Evolutionary conservation across 2,797 vertebrate genomes (phyloP), one percentile per base, ranked within the genome.

Genomic region (Platalea minor): DNA sequence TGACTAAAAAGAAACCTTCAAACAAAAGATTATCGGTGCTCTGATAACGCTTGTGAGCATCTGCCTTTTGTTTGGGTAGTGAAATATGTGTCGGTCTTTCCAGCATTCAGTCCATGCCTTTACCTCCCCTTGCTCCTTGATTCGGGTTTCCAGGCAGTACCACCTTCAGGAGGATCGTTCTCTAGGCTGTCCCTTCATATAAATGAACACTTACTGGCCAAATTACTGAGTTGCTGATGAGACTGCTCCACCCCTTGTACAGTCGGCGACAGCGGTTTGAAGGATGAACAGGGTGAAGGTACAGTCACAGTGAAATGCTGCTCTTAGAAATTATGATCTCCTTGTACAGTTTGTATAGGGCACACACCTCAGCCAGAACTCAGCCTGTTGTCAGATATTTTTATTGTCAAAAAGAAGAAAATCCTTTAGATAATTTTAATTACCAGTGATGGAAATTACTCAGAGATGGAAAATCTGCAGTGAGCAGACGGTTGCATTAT

Each of bases 371-470:
- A 26, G 3, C 31, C 46, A 60, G 57, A 68, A 26, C 41, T 39
- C 13, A 3, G 20, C 17, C 69, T 26, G 3, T 20, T 45, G 9
- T 12, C 41, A 21, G 91, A 1, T 78, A 17, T 35, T 87, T 68
- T 91, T 80, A 13, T 69, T 28, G 19, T 37, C 35, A 67, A 87
- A 85, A 95, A 57, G 53, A 65, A 89, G 84, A 89, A 87, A 94
- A 72, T 17, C 8, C 8, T 88, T 84, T 14, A 25, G 10, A 24
- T 51, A 18, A 73, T 83, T 94, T 57, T 56, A 35, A 78, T 94
- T 96, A 92, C 7, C 43, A 64, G 8, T 45, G 37, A 39, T 39
- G 37, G 37, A 39, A 39, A 39, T 39, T 39, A 10, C 37, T 94
- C 23, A 33, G 77, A 81, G 65, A 89, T 93, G 80, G 88, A 50